Conservation (phyloP, 2,888 invertebrate species). For the Amblyjoppa fuscipennis region DNA sequence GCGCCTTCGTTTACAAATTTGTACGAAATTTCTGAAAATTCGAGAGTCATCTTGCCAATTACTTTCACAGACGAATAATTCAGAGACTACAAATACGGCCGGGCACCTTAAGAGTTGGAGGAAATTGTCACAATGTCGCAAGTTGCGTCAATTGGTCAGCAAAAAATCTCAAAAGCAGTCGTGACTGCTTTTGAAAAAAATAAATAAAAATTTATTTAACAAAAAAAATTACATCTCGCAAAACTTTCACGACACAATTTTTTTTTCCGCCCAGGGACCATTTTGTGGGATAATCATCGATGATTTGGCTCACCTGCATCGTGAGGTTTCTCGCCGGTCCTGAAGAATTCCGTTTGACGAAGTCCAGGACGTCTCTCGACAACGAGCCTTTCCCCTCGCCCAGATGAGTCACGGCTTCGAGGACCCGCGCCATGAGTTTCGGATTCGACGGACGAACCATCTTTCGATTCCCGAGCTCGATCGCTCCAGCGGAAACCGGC, state of each 20-base stretch:
- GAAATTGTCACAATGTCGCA: too few species aligned
- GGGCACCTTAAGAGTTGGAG: too few species aligned
- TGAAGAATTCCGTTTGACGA: conserved; percentile 71
- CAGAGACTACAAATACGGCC: too few species aligned
- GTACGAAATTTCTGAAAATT: too few species aligned
- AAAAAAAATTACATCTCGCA: not conserved
- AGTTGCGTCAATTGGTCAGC: too few species aligned
- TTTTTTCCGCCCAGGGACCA: not conserved
- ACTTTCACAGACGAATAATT: too few species aligned
- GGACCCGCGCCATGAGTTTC: conserved; percentile 75
- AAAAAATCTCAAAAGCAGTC: too few species aligned
- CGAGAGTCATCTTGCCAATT: too few species aligned
- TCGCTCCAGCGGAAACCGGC: not conserved
- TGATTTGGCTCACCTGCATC: conserved; percentile 74
- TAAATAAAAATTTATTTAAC: too few species aligned
- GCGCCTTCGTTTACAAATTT: too few species aligned
- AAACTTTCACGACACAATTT: not conserved
- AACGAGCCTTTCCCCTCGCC: conserved; percentile 76
- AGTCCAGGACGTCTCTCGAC: conserved; percentile 75
- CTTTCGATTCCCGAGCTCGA: conserved; percentile 14
- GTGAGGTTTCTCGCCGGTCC: conserved; percentile 73
- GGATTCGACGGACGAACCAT: conserved; percentile 77
- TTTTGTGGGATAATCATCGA: not conserved
- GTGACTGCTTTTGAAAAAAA: too few species aligned
- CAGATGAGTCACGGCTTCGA: conserved; percentile 76